Evolutionary conservation across 2,888 invertebrate species (phyloP), one percentile per base, ranked within the genome.

Genomic region (Thera obeliscata): DNA sequence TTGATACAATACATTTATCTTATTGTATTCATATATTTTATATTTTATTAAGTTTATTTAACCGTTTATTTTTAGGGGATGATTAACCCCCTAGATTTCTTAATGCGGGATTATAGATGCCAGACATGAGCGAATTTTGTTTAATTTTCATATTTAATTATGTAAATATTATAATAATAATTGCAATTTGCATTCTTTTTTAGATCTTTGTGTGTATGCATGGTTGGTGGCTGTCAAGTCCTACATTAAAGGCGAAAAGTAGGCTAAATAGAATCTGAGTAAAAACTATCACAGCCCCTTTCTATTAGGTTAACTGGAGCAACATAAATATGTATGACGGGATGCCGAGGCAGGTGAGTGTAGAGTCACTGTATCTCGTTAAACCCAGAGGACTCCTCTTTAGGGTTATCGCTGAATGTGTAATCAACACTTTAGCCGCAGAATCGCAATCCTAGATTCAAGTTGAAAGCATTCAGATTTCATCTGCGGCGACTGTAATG

Each of bases 281-380:
- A 66, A 61, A 49, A 66, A 12, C 8, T 55, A 46, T 59, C 43
- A 52, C 9, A 36, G n/a, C 56, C 70, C 74, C 59, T 63, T 66
- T 76, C 43, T 7, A 77, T 81, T 80, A 79, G 70, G 78, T 75
- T 76, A 74, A 75, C 73, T 74, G 64, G 61, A 69, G 66, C 62
- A 55, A 71, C 74, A 83, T 83, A 79, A 83, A 83, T 81, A 82
- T 83, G 80, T 76, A 84, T 79, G 78, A 77, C 59, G 69, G 60
- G 54, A 41, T 36, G 57, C 58, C 64, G 65, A 67, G 71, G 72
- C 77, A 76, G 80, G 69, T 65, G 69, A 80, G 77, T 78, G 79
- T n/a, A n/a, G n/a, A n/a, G n/a, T 80, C 81, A 78, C 66, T 76
- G 70, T 76, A 75, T 74, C 74, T 73, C 74, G 70, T 74, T 81